Percentiles rank a stretch among this genome's conserved stretches.
These are phyloP conservation scores for Rhinichthys klamathensis DNA, from an alignment of 2,113 vertebrate species.

Conservation along the genomic window DNA sequence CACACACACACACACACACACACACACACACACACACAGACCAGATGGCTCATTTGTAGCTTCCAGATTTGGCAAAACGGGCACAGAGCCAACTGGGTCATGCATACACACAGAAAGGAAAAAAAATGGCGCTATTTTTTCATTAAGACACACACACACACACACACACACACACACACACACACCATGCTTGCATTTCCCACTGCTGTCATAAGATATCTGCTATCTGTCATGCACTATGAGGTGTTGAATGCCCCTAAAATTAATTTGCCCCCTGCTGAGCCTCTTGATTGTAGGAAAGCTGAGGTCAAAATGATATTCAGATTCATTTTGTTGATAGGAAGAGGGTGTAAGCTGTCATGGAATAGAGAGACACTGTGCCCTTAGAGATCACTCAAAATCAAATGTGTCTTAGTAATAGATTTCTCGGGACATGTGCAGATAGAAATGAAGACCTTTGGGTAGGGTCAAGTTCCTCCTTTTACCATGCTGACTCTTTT, in stretches of 20 bases:
- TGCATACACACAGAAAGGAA: slow-evolving; percentile 25
- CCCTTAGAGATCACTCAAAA: background rate
- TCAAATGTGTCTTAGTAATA: background rate
- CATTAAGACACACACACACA: slow-evolving; percentile 15
- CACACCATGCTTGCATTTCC: background rate
- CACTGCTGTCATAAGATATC: slow-evolving; percentile 33
- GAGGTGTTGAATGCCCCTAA: slow-evolving; percentile 22
- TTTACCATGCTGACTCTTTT: background rate
- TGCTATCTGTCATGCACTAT: slow-evolving; percentile 38
- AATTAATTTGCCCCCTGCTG: slow-evolving; percentile 17
- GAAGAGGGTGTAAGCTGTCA: slow-evolving; percentile 11
- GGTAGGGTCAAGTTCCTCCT: background rate
- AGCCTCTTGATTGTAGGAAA: slow-evolving; percentile 13
- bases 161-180: background rate
- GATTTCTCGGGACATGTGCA: background rate
- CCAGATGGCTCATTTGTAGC: slow-evolving; percentile 64
- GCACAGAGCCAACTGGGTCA: slow-evolving; percentile 79
- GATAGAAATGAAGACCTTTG: background rate
- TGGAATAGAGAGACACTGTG: background rate
- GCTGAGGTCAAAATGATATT: slow-evolving; percentile 28
- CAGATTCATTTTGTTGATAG: background rate
- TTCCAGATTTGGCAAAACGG: slow-evolving; percentile 75
- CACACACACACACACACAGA: background rate
- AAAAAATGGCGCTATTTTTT: background rate
- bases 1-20: background rate